These are phyloP conservation scores for Plebejus argus DNA, from an alignment of 2,888 invertebrate genomes.

Conservation along the genomic window DNA sequence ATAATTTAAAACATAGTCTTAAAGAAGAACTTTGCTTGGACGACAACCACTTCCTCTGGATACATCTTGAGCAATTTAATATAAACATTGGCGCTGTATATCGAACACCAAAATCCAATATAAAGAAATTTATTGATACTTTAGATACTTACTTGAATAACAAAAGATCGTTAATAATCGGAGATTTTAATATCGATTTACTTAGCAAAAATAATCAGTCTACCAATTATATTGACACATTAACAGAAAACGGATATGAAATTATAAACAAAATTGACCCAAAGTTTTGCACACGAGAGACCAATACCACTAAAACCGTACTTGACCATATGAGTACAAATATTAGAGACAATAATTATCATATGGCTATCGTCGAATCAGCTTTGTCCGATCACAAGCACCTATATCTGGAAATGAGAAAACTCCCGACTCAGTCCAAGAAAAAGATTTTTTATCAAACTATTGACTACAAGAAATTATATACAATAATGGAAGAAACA, in stretches of 20 bases:
- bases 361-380: constrained; percentile 2
- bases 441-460: constrained; percentile 6
- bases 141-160: constrained; percentile 28
- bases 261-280: constrained; percentile 36
- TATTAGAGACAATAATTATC: constrained; percentile 35
- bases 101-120: constrained; percentile 31
- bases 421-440: neutral
- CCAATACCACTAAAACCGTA: constrained; percentile 38
- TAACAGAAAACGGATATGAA: constrained; percentile 12
- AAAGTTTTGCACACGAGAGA: constrained; percentile 38
- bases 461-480: neutral
- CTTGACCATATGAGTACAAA: constrained; percentile 41
- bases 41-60: constrained; percentile 38
- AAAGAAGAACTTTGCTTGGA: constrained; percentile 33
- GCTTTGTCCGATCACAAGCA: constrained; percentile 35
- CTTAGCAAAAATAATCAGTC: constrained; percentile 1
- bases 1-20: constrained; percentile 32
- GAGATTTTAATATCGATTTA: constrained; percentile 34
- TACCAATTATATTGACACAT: neutral
- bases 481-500: neutral
- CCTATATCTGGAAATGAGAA: constrained; percentile 36
- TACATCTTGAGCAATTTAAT: constrained; percentile 33
- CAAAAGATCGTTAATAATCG: constrained; percentile 34
- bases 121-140: constrained; percentile 26
- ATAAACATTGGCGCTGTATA: constrained; percentile 36